Evolutionary conservation across 2,888 invertebrate genomes (phyloP).

Genomic region (Xylota sylvarum): DNA sequence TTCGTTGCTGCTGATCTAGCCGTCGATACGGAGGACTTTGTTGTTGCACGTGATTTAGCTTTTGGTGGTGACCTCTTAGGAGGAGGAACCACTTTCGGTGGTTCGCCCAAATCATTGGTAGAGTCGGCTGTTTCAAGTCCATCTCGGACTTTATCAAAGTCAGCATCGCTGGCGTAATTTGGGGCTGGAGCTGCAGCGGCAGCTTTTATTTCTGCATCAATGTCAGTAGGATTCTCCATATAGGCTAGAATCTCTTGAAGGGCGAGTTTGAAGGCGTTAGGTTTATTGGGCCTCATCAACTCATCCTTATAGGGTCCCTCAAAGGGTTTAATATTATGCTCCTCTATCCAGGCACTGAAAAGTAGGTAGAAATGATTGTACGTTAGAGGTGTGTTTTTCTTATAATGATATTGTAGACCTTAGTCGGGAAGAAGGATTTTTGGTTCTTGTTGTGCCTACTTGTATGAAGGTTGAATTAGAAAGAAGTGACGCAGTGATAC

Average conservation of each 20-base stretch:
- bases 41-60: conserved; percentile 76
- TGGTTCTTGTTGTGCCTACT: background rate
- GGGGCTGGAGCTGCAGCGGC: conserved; percentile 78
- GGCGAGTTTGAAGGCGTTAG: conserved; percentile 91
- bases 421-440: no score
- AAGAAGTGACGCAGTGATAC: no score
- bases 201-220: conserved; percentile 82
- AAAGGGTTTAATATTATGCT: conserved; percentile 93
- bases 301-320: conserved; percentile 90
- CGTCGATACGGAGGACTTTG: conserved; percentile 69
- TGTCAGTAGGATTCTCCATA: conserved; percentile 88
- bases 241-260: conserved; percentile 92
- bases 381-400: background rate
- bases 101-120: conserved; percentile 67
- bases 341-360: conserved; percentile 95
- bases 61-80: conserved; percentile 73
- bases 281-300: conserved; percentile 90
- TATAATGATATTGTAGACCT: no score
- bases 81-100: conserved; percentile 72
- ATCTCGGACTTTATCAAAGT: conserved; percentile 90
- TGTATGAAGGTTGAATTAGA: no score
- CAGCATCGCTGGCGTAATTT: conserved; percentile 87
- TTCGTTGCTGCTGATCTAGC: conserved; percentile 80
- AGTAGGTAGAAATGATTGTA: conserved; percentile 26
- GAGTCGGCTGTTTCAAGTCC: conserved; percentile 82